Evolutionary conservation across 2,888 invertebrate species (phyloP), one percentile per base, ranked within the genome.

Genomic region (Marronus borbonicus): DNA sequence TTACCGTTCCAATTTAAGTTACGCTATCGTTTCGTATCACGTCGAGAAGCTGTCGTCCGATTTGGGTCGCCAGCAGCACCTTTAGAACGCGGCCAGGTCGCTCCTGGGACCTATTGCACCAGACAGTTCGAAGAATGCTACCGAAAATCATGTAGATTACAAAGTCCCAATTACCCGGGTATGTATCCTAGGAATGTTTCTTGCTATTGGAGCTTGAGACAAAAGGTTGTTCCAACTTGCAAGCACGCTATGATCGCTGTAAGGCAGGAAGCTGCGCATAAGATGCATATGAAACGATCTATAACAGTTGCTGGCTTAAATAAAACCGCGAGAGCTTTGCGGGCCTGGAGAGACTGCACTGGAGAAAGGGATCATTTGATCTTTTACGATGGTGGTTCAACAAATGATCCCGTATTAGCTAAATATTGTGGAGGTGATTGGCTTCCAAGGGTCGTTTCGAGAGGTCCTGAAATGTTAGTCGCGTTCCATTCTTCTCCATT

Each of bases 201-300:
- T 79, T 98, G 98, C 88, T 94, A 96, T 88, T 96, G 96, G 92
- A 95, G 95, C 81, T 90, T 97, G 81, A 92, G 96, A 55, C 96
- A 97, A 89, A 94, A 95, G 87, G 93, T 93, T 85, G 94, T 96
- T 80, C 96, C 96, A 14, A 95, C 95, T 64, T 96, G 96, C 88
- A 96, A 96, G 87, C 96, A 96, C 89, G 96, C 97, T 52, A 96
- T 97, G 95, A 95, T 97, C 83, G 94, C 95, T 20, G 94, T 97
- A 79, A 91, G 93, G 72, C 95, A 96, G 87, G 93, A 94, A 84
- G 93, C 92, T 80, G 91, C 93, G 65, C 93, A 94, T 85, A 94
- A 93, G 87, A 92, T 94, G 91, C 93, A 93, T 86, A 92, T 93
- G 88, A 93, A 93, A 82, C 89, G 92, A 12, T 92, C 92, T 0